phyloP scores from a whole-genome alignment of 2,888 invertebrate genomes.

The Metallyticus violacea region DNA sequence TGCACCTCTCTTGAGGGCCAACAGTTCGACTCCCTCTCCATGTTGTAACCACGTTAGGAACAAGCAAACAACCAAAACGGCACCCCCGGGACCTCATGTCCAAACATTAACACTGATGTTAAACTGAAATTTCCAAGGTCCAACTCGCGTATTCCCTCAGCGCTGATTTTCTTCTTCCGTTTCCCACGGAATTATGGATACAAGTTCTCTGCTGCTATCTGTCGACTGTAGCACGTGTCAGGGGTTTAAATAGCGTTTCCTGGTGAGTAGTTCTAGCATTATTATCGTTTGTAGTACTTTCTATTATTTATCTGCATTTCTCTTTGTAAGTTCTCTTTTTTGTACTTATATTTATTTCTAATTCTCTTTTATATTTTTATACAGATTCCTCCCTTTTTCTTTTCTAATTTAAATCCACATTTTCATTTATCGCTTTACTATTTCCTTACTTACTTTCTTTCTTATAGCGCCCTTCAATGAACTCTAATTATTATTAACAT shows the following conservation, averaged over 20 bases:
- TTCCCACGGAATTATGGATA: not conserved
- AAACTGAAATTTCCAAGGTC: not conserved
- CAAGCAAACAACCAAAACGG: not conserved
- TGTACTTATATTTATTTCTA: too few species aligned
- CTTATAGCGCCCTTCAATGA: too few species aligned
- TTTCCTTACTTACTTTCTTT: too few species aligned
- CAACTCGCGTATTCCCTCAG: not conserved
- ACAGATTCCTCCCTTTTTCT: too few species aligned
- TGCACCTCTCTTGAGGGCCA: not conserved
- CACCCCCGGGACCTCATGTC: not conserved
- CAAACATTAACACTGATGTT: not conserved
- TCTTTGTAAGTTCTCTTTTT: too few species aligned
- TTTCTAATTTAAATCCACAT: too few species aligned
- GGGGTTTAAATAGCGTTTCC: not conserved
- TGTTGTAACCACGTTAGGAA: not conserved
- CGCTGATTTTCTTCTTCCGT: not conserved
- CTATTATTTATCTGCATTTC: too few species aligned
- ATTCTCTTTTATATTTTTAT: too few species aligned
- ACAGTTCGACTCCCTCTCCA: not conserved
- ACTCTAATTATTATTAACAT: too few species aligned
- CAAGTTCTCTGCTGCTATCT: not conserved
- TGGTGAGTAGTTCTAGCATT: too few species aligned
- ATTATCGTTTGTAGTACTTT: too few species aligned
- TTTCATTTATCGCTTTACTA: too few species aligned
- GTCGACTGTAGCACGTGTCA: not conserved